Percentiles rank a stretch among this genome's conserved stretches.
These are phyloP conservation scores for Galeopterus variegatus DNA, from an alignment of 2,113 vertebrate species.

Conservation along the genomic window DNA sequence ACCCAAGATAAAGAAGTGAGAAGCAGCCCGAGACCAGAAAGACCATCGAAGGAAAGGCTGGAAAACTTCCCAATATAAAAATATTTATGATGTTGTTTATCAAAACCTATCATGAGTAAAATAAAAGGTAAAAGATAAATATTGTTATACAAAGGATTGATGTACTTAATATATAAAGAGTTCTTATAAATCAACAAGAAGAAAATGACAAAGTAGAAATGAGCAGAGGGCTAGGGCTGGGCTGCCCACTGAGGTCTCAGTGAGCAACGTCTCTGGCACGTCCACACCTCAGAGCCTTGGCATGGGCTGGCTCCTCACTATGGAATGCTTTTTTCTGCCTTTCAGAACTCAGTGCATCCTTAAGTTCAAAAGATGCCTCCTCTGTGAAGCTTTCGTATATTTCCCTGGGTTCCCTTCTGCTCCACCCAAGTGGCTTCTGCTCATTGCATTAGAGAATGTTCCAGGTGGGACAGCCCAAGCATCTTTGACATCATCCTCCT, in stretches of 20 bases:
- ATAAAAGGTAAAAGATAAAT: background rate
- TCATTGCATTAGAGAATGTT: background rate
- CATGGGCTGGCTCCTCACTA: rapidly evolving
- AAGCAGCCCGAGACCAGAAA: background rate
- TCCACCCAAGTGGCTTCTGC: background rate
- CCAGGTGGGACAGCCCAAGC: no score
- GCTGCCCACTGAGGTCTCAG: background rate
- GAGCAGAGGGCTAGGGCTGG: background rate
- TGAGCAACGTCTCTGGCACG: background rate
- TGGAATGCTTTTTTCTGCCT: background rate
- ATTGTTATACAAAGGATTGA: background rate
- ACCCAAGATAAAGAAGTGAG: background rate
- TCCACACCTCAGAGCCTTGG: background rate
- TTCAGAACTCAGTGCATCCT: background rate
- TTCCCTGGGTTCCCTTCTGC: background rate
- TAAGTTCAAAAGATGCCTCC: background rate
- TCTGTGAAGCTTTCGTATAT: background rate
- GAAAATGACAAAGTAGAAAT: background rate
- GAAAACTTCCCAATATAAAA: background rate
- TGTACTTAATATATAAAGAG: background rate
- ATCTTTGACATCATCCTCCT: background rate
- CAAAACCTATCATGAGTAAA: background rate
- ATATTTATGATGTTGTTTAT: background rate
- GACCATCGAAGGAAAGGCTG: background rate
- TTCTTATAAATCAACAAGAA: slow-evolving; percentile 11